phyloP scores from a whole-genome alignment of 2,113 vertebrate species.

The Muscicapa adusta region DNA sequence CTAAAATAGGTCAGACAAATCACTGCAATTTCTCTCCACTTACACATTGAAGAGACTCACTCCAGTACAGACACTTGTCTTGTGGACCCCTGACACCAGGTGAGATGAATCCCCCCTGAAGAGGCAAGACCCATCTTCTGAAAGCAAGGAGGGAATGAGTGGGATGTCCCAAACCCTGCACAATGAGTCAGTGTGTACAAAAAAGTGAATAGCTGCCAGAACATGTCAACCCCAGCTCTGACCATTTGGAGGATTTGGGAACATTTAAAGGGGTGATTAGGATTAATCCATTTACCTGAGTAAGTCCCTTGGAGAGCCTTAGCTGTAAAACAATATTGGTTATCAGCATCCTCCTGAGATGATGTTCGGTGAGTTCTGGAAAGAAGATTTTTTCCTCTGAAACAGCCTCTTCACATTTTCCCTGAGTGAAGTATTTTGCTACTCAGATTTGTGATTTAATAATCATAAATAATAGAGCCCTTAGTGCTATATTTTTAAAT shows the following conservation, averaged over 20 bases:
- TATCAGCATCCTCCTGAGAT: background rate
- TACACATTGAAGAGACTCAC: slow-evolving; percentile 13
- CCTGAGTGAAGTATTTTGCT: slow-evolving; percentile 64
- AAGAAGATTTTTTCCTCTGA: slow-evolving; percentile 43
- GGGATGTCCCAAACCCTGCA: background rate
- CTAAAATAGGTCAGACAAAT: slow-evolving; percentile 50
- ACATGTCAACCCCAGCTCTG: background rate
- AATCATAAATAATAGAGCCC: slow-evolving; percentile 66
- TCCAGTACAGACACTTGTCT: background rate
- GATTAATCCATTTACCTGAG: slow-evolving; percentile 23
- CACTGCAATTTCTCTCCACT: slow-evolving; percentile 44
- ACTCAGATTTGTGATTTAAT: slow-evolving; percentile 66
- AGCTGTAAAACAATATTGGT: slow-evolving; percentile 15
- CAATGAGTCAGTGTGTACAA: background rate
- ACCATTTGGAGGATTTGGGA: background rate
- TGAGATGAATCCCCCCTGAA: background rate
- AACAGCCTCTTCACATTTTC: slow-evolving; percentile 39
- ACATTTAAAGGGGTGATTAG: background rate
- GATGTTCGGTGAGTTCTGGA: background rate
- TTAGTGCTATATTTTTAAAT: slow-evolving; percentile 64
- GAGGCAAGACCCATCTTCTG: background rate
- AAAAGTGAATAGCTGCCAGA: background rate
- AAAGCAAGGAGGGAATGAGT: background rate
- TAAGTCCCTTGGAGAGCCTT: background rate
- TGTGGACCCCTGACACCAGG: background rate